Percentiles rank a stretch among this genome's conserved stretches.
Conservation (phyloP, 2,797 vertebrate species). For the Oreochromis grahami region DNA sequence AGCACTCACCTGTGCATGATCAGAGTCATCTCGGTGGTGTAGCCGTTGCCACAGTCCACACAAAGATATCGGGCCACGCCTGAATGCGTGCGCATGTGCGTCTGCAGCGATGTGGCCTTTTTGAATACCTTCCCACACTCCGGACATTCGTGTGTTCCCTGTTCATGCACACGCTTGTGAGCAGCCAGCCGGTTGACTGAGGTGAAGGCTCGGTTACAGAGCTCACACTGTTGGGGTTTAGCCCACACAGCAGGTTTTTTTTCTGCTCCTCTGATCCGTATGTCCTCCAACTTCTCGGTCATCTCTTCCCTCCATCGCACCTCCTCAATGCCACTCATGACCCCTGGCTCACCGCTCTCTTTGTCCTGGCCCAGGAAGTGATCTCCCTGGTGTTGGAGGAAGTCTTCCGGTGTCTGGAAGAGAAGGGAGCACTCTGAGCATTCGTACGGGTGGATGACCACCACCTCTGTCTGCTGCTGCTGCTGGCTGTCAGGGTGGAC, state of each 20-base stretch:
- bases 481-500: constrained; percentile 31
- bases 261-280: constrained; percentile 23
- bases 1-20: constrained; percentile 83
- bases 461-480: constrained; percentile 48
- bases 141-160: constrained; percentile 84
- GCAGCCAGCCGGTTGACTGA: constrained; percentile 84
- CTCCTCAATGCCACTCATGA: constrained; percentile 71
- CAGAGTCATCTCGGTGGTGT: constrained; percentile 88
- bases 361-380: constrained; percentile 88
- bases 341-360: constrained; percentile 74
- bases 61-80: constrained; percentile 88
- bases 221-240: constrained; percentile 69
- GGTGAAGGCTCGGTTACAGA: constrained; percentile 83
- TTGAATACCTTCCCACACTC: constrained; percentile 91
- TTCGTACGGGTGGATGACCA: constrained; percentile 85
- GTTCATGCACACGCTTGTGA: constrained; percentile 84
- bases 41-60: constrained; percentile 88
- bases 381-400: constrained; percentile 89
- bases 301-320: constrained; percentile 55
- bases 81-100: constrained; percentile 86
- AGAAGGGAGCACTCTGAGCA: constrained; percentile 88
- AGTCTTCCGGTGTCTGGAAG: constrained; percentile 88
- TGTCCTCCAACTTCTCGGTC: constrained; percentile 35
- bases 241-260: constrained; percentile 24
- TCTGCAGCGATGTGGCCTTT: constrained; percentile 85